Base-by-base conservation (phyloP, 2,888 invertebrate genomes). In the Epirrhoe alternata region DNA sequence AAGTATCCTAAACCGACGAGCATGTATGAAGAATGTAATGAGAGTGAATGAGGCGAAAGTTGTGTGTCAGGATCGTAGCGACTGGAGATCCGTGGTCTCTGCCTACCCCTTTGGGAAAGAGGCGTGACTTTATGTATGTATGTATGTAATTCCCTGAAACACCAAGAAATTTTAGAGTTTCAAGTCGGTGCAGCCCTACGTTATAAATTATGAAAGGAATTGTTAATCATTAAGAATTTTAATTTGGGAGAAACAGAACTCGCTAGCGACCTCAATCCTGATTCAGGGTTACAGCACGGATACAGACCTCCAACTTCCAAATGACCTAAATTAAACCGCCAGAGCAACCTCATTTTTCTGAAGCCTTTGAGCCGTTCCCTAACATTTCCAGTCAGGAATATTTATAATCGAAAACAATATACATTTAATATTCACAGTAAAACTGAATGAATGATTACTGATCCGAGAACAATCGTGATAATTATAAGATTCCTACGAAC, bases 401-500 rank as follows among this genome's bases (percentile, higher is more conserved):
- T 47, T 6, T 6, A 35, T 12, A 16, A 47, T 16, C 10, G 12
- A 14, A 47, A 14, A 16, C 6, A 3, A 14, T 14, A 47, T 14
- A 12, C 14, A 47, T 47, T n/a, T 6, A 14, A 30, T 57, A 33
- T 30, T 61, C 14, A 47, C 38, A 17, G 16, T 47, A 10, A 59
- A 59, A 55, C 51, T 65, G 51, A 60, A 65, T 65, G 59, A 60
- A 65, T 56, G 49, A 51, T 52, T 53, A 58, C 51, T 59, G 35
- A 50, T 63, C 66, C 64, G 61, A 61, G 24, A 59, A 55, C 57
- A 53, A 61, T 66, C 53, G 55, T 63, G 68, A 69, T 68, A 66
- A 71, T 68, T 68, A 42, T 64, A 71, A 54, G 64, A 68, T 69
- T 61, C 49, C 38, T 57, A 33, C 58, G 6, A 58, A 64, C 66